Conservation (phyloP, 2,113 vertebrate species). For the Mixornis gularis region DNA sequence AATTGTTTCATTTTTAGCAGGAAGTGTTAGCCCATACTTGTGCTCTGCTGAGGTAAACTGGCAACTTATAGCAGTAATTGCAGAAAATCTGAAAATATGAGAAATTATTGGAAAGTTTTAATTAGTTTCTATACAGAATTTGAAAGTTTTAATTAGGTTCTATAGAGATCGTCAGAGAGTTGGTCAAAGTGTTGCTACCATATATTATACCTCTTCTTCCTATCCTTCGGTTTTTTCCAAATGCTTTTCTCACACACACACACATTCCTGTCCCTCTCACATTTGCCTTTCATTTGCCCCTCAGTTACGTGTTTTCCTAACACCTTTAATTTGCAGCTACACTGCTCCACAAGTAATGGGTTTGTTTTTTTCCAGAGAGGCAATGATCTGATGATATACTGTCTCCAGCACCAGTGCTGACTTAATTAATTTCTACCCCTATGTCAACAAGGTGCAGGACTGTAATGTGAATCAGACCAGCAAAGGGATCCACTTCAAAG, state of each 20-base stretch:
- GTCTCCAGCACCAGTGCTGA: not conserved
- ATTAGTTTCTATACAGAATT: not conserved
- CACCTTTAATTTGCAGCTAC: conserved; percentile 29
- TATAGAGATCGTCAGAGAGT: not conserved
- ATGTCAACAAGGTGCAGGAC: not conserved
- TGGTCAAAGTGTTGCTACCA: not conserved
- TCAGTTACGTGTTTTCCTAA: not conserved
- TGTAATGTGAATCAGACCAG: not conserved
- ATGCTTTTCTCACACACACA: not conserved
- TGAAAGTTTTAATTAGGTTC: not conserved
- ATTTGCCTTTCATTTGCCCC: conserved; percentile 32
- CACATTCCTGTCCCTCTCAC: not conserved
- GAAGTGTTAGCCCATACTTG: not conserved
- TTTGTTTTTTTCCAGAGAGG: conserved; percentile 7
- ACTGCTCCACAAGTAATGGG: conserved; percentile 25
- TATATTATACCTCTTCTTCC: not conserved
- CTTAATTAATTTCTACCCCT: conserved; percentile 36
- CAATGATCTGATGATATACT: conserved; percentile 23
- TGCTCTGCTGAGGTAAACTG: not conserved
- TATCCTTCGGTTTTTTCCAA: not conserved
- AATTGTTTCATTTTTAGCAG: not conserved
- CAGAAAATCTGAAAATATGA: not conserved
- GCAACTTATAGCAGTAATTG: not conserved
- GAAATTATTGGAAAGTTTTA: not conserved
- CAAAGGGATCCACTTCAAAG: not conserved